phyloP scores from a whole-genome alignment of 1,140 invertebrate genomes.

The Dreissena rostriformis region DNA sequence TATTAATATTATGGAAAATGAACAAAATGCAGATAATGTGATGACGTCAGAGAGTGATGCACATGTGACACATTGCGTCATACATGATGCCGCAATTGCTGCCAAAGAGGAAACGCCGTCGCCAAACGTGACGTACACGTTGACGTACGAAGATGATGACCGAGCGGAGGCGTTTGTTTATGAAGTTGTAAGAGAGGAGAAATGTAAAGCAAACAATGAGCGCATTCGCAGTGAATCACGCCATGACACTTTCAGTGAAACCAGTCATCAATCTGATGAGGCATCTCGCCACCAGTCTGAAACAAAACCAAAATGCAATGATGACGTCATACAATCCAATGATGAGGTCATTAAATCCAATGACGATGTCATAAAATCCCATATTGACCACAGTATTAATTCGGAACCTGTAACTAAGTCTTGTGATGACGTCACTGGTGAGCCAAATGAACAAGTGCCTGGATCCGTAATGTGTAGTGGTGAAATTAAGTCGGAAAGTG shows the following conservation, averaged over 20 bases:
- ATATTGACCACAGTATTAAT: too few relatives aligned
- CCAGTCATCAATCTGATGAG: not conserved
- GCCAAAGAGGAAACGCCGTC: conserved; percentile 1
- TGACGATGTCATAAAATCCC: not conserved
- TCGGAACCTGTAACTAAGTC: too few relatives aligned
- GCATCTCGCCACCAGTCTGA: not conserved
- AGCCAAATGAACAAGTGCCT: too few relatives aligned
- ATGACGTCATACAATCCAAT: not conserved
- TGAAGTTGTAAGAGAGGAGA: conserved; percentile 2
- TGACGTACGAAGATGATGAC: conserved; percentile 8
- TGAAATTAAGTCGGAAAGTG: too few relatives aligned
- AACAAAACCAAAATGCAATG: not conserved
- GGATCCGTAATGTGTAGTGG: too few relatives aligned
- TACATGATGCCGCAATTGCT: not conserved
- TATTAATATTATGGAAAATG: not conserved
- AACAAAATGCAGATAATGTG: not conserved
- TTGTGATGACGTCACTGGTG: too few relatives aligned
- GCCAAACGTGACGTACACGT: not conserved
- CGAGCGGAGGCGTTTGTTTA: not conserved
- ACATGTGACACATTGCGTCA: not conserved
- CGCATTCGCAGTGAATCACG: not conserved
- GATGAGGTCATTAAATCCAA: not conserved
- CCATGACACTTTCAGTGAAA: not conserved
- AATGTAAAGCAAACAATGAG: not conserved
- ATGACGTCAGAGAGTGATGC: not conserved